Conservation (phyloP, 2,113 vertebrate genomes). For the Callaeas wilsoni region DNA sequence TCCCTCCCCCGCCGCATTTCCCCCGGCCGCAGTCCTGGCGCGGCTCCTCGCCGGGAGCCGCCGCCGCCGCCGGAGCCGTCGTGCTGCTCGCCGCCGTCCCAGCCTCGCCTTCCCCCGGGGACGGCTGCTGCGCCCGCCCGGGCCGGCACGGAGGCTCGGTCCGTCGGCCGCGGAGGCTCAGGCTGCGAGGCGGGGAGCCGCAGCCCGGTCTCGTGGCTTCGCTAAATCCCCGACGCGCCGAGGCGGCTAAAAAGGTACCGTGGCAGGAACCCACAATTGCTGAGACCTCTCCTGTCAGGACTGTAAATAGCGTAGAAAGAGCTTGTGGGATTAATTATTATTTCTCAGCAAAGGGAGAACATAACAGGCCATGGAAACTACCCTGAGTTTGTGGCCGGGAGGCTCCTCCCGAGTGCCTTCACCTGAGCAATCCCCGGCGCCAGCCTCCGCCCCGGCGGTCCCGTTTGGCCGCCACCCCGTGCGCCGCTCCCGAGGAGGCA, state of each 20-base stretch:
- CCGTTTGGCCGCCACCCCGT: neutral
- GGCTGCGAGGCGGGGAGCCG: neutral
- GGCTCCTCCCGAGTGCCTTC: neutral
- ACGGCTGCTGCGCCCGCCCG: neutral
- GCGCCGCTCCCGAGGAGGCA: neutral
- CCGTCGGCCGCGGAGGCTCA: neutral
- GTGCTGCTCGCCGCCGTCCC: neutral
- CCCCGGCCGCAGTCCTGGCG: neutral
- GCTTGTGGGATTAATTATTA: neutral
- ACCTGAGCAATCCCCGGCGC: neutral
- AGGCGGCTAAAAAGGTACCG: neutral
- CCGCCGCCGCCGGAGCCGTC: neutral
- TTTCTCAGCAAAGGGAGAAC: neutral
- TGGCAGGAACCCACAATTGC: neutral
- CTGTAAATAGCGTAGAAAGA: neutral
- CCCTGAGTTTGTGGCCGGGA: neutral
- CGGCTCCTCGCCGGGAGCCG: neutral
- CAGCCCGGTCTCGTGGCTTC: neutral
- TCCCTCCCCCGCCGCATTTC: neutral
- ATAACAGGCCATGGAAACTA: neutral
- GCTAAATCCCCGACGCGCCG: neutral
- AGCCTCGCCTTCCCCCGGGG: neutral
- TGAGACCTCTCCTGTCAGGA: neutral
- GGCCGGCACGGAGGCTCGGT: neutral
- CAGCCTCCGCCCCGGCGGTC: neutral